A percentile compares a stretch with the other conserved stretches of the same genome.
Evolutionary conservation across 2,888 invertebrate species (phyloP).

Genomic region (Glaucopsyche alexis): DNA sequence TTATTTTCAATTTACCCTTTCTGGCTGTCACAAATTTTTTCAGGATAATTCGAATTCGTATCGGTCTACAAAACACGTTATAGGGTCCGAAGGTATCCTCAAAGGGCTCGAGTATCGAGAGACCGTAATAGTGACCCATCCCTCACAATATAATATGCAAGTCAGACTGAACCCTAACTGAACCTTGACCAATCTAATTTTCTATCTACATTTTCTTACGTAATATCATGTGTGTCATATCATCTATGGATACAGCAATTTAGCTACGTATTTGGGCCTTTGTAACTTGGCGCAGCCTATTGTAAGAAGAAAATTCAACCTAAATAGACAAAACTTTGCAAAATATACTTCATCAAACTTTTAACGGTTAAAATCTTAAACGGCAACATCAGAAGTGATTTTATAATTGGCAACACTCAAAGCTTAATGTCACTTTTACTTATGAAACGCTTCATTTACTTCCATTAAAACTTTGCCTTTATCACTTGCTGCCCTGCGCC

Average conservation of each 20-base stretch:
- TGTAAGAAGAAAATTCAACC: no score
- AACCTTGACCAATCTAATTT: background rate
- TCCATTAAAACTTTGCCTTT: background rate
- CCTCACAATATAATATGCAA: background rate
- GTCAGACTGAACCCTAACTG: background rate
- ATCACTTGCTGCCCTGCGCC: no score
- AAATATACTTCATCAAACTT: background rate
- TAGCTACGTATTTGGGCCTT: no score
- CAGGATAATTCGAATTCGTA: background rate
- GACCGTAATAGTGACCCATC: background rate
- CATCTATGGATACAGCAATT: no score
- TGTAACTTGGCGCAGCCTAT: no score
- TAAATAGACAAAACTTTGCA: no score
- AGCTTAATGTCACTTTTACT: background rate
- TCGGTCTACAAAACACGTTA: background rate
- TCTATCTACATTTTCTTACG: background rate
- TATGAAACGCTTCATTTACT: background rate
- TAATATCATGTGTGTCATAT: no score
- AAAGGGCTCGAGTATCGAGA: background rate
- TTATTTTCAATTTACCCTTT: background rate
- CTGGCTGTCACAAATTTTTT: background rate
- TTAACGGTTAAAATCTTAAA: background rate
- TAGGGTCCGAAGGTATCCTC: background rate
- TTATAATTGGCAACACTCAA: slow-evolving; percentile 10
- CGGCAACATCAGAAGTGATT: slow-evolving; percentile 1